Evolutionary conservation across 2,797 vertebrate genomes (phyloP).

Genomic region (Manis javanica): DNA sequence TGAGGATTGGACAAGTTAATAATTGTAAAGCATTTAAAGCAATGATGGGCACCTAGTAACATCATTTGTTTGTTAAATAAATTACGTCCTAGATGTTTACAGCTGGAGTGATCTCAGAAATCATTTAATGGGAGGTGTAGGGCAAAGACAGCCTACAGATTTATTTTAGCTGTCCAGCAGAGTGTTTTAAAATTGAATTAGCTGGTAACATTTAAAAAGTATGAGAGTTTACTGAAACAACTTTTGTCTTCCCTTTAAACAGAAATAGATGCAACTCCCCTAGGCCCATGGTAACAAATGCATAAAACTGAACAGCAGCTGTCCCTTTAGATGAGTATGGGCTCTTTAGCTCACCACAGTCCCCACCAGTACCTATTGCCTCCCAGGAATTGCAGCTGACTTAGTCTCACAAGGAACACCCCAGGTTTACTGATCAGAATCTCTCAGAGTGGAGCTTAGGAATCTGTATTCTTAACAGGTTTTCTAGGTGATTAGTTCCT

Average conservation of each 20-base stretch:
- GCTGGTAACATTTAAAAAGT: constrained; percentile 19
- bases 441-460: neutral
- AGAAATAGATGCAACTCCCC: neutral
- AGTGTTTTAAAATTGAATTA: constrained; percentile 30
- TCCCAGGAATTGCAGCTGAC: rapidly evolving
- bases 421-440: neutral
- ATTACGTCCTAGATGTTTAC: neutral
- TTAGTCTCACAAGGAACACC: neutral
- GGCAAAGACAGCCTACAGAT: neutral
- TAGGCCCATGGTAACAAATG: neutral
- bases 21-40: neutral
- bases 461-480: neutral
- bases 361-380: neutral
- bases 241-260: neutral
- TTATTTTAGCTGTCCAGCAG: neutral
- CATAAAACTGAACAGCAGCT: rapidly evolving
- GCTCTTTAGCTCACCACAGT: neutral
- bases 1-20: neutral
- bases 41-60: neutral
- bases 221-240: neutral
- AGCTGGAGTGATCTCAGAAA: neutral
- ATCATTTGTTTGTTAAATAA: neutral
- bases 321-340: rapidly evolving
- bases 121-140: neutral
- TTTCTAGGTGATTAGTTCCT: neutral